phyloP scores from a whole-genome alignment of 2,888 invertebrate species.

The Melikaiella ostensackeni region DNA sequence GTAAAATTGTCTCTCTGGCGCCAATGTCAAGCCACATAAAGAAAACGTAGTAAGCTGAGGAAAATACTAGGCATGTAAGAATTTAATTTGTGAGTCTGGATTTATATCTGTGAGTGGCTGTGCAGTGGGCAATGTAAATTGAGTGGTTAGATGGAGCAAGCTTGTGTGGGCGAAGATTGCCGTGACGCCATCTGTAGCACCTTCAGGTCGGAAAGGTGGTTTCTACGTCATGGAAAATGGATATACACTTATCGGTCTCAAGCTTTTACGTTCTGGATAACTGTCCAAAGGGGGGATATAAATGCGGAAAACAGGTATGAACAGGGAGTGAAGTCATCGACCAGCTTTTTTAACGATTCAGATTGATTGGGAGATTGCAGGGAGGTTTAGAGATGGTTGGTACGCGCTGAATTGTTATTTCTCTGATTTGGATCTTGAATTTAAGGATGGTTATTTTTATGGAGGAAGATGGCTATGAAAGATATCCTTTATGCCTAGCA shows the following conservation, averaged over 20 bases:
- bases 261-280: slow-evolving; percentile 13
- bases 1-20: not conserved
- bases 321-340: slow-evolving; percentile 22
- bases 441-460: slow-evolving; percentile 19
- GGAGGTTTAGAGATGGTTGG: not conserved
- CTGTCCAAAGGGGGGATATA: slow-evolving; percentile 10
- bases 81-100: not conserved
- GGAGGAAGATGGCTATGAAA: slow-evolving; percentile 15
- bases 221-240: slow-evolving; percentile 8
- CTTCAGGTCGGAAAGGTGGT: slow-evolving; percentile 13
- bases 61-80: not conserved
- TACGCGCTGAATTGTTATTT: slow-evolving; percentile 13
- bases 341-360: slow-evolving; percentile 11
- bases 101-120: slow-evolving; percentile 9
- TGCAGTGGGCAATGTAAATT: slow-evolving; percentile 1
- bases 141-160: slow-evolving; percentile 5
- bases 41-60: not conserved
- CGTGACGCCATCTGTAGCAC: slow-evolving; percentile 17
- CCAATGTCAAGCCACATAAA: not conserved
- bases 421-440: slow-evolving; percentile 23
- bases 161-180: slow-evolving; percentile 17
- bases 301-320: slow-evolving; percentile 25
- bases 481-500: slow-evolving; percentile 14
- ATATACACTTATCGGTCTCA: slow-evolving; percentile 16
- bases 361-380: not conserved